Percentiles rank a stretch among this genome's conserved stretches.
Evolutionary conservation across 2,113 vertebrate genomes (phyloP).

Genomic region (Danionella cerebrum): DNA sequence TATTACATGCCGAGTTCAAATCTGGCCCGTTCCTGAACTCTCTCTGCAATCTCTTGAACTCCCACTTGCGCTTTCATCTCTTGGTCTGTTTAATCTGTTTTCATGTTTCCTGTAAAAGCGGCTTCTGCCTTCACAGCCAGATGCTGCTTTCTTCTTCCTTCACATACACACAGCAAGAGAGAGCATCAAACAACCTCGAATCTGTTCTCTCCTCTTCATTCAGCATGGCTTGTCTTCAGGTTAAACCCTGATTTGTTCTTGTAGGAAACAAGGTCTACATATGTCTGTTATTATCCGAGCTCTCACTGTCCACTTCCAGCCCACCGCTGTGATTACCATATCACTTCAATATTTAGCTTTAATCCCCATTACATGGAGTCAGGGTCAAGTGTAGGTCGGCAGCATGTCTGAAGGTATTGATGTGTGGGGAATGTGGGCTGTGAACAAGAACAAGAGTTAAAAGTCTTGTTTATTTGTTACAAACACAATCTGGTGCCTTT

Average conservation of each 20-base stretch:
- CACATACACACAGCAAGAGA: conserved; percentile 30
- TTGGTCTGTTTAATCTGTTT: conserved; percentile 29
- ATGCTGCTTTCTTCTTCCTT: conserved; percentile 32
- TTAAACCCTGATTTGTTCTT: conserved; percentile 51
- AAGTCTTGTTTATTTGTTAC: neutral
- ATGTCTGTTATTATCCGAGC: conserved; percentile 25
- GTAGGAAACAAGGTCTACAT: conserved; percentile 37
- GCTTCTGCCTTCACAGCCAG: conserved; percentile 36
- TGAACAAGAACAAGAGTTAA: neutral
- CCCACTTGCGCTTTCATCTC: conserved; percentile 42
- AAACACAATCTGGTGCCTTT: neutral
- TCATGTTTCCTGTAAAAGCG: conserved; percentile 31
- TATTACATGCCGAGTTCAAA: neutral
- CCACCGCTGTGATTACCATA: conserved; percentile 26
- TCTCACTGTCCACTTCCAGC: conserved; percentile 19
- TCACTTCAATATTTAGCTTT: conserved; percentile 22
- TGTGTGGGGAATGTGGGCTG: neutral
- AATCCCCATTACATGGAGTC: conserved; percentile 16
- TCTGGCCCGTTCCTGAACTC: conserved; percentile 35
- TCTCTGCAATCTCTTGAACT: conserved; percentile 26
- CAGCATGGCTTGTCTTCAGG: conserved; percentile 31
- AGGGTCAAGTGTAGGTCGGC: neutral
- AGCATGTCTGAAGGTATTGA: neutral
- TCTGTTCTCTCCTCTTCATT: conserved; percentile 19
- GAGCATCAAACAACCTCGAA: neutral